Evolutionary conservation across 2,888 invertebrate species (phyloP), one percentile per base, ranked within the genome.

Genomic region (Caenorhabditis doughertyi): DNA sequence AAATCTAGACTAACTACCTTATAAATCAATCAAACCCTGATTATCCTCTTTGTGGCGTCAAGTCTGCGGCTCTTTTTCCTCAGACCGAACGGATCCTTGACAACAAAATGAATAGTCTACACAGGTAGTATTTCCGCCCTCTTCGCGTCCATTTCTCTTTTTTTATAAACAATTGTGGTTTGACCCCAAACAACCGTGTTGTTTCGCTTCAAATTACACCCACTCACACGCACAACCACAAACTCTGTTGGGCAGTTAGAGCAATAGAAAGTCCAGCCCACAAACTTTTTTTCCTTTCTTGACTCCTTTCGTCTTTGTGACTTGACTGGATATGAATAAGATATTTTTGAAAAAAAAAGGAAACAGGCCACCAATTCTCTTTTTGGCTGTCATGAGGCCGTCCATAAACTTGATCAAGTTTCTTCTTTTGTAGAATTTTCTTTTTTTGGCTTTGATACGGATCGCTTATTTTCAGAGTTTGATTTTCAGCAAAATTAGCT

Each of bases 291-390:
- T 25, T 44, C 27, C 42, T 56, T 11, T n/a, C 29, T 53, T 67
- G 44, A 21, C 58, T n/a, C 58, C 27, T 62, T 32, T 58, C 55
- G 35, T 60, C 60, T 62, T 60, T 42, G 18, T 25, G 35, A 23
- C 47, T 51, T 53, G 68, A 77, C 68, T 68, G 60, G 62, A 77
- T 77, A 77, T 77, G 77, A 77, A 77, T 77, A 77, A 77, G 67
- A 77, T 58, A 77, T 77, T 77, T 60, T 60, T 23, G 49, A 29
- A 42, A 21, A 25, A 42, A 44, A 44, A 27, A 65, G 25, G 21
- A 51, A 27, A 18, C 11, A 35, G 49, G 21, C 56, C 49, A 29
- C n/a, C 56, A 32, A 5, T 56, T 55, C 55, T 49, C 55, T 25
- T 35, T 32, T 49, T 47, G 16, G 21, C 39, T 27, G 42, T 56